Base-by-base conservation (phyloP, 2,888 invertebrate species). In the Athetis lepigone region DNA sequence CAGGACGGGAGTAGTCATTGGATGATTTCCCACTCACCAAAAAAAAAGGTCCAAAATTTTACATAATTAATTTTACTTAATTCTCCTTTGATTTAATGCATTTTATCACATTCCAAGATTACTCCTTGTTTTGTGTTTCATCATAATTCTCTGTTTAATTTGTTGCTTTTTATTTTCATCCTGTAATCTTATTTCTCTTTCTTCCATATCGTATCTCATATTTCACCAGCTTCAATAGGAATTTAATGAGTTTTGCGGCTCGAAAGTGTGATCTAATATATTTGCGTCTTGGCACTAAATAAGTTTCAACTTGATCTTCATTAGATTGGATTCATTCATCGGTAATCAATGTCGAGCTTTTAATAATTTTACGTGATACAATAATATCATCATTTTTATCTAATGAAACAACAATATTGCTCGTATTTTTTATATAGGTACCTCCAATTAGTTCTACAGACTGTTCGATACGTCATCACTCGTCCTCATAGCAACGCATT, bases 401-500 rank as follows among this genome's bases (percentile, higher is more conserved):
- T 23, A 1, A 29, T 18, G 6, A 47, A 18, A 11, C 18, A 61
- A n/a, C 9, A 39, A 19, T 6, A 33, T 43, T 19, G 5, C 13
- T 9, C 33, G 9, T 19, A 40, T 6, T 13, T 33, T 33, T n/a
- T n/a, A n/a, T n/a, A n/a, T 33, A 13, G 2, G 13, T 3, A 9
- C 13, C 13, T 11, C 33, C 33, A 33, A 33, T 13, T 13, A 33
- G 13, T 33, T 13, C 7, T 33, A 27, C 16, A 21, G 25, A 33
- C 2, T 25, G 42, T 21, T 33, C 19, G 33, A 25, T 42, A 11
- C 13, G 5, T 16, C 33, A 11, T 25, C 21, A 54, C 9, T 37
- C 5, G 2, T 42, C 47, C 37, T 43, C 71, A 23, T 29, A 23
- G 27, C 47, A 58, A 74, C 55, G 18, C 16, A 55, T 58, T 40